phyloP scores from a whole-genome alignment of 2,888 invertebrate genomes.

The Lymantria monacha region DNA sequence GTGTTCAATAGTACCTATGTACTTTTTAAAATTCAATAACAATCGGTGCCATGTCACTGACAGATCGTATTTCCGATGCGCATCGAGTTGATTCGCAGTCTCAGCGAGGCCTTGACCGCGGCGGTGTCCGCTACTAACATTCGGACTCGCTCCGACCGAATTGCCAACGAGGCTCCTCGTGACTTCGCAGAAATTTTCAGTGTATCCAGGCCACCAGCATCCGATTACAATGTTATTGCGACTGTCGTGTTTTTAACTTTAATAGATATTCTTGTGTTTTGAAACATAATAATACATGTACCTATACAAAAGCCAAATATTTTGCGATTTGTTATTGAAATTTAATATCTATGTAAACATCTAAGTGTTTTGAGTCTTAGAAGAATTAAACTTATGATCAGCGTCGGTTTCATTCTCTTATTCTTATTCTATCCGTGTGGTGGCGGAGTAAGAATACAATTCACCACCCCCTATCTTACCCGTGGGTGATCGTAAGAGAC shows the following conservation, averaged over 20 bases:
- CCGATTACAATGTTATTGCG: constrained; percentile 53
- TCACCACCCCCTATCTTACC: too few species aligned
- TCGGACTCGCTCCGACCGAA: constrained; percentile 34
- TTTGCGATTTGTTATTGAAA: background rate
- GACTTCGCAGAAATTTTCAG: constrained; percentile 52
- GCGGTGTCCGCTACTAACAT: constrained; percentile 40
- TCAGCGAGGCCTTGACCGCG: constrained; percentile 72
- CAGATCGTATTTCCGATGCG: constrained; percentile 58
- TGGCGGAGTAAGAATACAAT: too few species aligned
- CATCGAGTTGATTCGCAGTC: constrained; percentile 46
- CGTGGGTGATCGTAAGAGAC: too few species aligned
- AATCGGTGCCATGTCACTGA: constrained; percentile 17
- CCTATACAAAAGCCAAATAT: background rate
- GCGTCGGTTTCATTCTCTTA: too few species aligned
- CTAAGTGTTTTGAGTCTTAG: too few species aligned
- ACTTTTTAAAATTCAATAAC: constrained; percentile 31
- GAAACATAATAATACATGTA: too few species aligned
- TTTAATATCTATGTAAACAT: too few species aligned
- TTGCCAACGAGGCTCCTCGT: constrained; percentile 53
- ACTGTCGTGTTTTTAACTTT: constrained; percentile 22
- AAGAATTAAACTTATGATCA: too few species aligned
- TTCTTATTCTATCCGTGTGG: too few species aligned
- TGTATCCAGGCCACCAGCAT: constrained; percentile 42
- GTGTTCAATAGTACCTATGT: background rate
- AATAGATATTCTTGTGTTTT: background rate